Evolutionary conservation across 1,140 invertebrate species (phyloP).

Genomic region (Apocrypta bakeri): DNA sequence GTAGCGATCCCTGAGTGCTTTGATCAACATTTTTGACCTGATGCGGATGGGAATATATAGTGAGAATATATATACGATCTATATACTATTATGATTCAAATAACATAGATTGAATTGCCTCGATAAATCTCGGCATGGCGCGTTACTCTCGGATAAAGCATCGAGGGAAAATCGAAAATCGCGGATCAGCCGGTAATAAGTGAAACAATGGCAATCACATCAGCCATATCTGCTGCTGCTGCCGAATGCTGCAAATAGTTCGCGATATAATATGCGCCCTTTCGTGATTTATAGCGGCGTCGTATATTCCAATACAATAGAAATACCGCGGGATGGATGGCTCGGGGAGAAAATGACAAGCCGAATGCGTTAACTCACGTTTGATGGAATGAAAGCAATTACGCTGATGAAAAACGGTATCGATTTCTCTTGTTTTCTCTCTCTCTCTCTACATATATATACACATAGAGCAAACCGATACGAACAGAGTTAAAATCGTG

Average conservation of each 20-base stretch:
- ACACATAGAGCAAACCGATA: neutral
- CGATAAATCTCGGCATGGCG: neutral
- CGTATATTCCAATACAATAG: constrained; percentile 52
- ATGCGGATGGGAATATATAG: neutral
- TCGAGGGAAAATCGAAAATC: constrained; percentile 12
- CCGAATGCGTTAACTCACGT: constrained; percentile 25
- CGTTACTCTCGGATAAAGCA: constrained; percentile 37
- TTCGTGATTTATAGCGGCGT: constrained; percentile 54
- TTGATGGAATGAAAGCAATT: constrained; percentile 28
- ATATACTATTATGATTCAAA: neutral
- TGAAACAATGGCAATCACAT: constrained; percentile 42
- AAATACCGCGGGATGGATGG: constrained; percentile 24
- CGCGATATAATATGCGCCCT: constrained; percentile 52
- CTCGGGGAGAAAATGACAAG: constrained; percentile 33
- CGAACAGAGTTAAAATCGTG: too few relatives aligned
- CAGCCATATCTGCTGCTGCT: constrained; percentile 29
- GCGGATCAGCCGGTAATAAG: constrained; percentile 18
- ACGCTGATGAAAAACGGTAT: constrained; percentile 6
- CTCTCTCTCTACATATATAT: neutral
- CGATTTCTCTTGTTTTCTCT: neutral
- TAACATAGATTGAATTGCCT: neutral
- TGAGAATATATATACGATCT: neutral
- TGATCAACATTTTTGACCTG: neutral
- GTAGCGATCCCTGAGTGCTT: neutral
- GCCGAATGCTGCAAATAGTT: constrained; percentile 47